Percentiles rank a stretch among this genome's conserved stretches.
These are phyloP conservation scores for Saguinus midas DNA, from an alignment of 2,113 vertebrate genomes.

Conservation along the genomic window DNA sequence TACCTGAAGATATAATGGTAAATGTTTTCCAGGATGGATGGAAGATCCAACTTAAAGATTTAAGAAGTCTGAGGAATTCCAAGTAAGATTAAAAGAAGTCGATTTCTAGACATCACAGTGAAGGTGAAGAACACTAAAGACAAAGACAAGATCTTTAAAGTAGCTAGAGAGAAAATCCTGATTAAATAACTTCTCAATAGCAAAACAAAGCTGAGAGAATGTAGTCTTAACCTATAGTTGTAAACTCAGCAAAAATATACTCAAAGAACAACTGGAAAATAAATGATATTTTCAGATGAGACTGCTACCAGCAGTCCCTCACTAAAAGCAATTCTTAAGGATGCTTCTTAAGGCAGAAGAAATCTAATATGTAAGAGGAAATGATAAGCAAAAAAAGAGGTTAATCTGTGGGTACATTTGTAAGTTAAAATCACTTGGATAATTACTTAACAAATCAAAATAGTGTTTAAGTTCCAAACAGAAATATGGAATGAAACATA, in stretches of 20 bases:
- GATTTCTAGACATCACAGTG: background rate
- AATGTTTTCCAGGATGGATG: background rate
- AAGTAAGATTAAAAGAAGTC: background rate
- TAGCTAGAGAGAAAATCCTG: constrained; percentile 14
- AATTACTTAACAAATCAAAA: constrained; percentile 1
- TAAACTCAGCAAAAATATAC: background rate
- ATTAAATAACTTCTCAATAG: background rate
- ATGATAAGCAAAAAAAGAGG: background rate
- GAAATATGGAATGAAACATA: background rate
- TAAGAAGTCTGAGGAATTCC: background rate
- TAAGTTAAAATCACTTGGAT: background rate
- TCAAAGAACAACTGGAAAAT: background rate
- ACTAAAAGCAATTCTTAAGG: constrained; percentile 5
- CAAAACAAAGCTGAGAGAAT: background rate
- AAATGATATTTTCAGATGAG: constrained; percentile 7
- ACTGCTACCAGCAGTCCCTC: background rate
- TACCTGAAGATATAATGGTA: background rate
- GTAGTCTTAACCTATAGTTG: background rate
- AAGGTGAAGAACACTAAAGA: constrained; percentile 35
- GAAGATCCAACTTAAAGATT: background rate
- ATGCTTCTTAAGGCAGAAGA: background rate
- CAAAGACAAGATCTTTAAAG: constrained; percentile 10
- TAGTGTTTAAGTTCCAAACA: background rate
- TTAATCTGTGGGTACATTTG: background rate
- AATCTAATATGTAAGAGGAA: background rate